Evolutionary conservation across 2,888 invertebrate species (phyloP), one percentile per base, ranked within the genome.

Genomic region (Nasonia oneida): DNA sequence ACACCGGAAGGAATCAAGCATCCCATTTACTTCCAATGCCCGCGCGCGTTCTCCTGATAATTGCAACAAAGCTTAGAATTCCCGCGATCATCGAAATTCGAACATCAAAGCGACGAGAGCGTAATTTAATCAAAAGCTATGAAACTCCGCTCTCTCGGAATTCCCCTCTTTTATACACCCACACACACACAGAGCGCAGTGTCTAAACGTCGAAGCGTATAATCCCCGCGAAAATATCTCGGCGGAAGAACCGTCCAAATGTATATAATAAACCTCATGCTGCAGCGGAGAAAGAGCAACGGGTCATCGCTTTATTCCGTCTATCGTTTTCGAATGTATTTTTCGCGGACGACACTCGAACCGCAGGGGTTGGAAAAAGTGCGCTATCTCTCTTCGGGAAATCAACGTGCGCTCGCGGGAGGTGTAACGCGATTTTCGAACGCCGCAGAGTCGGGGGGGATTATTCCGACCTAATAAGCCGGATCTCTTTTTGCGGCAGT

Each of bases 1-100:
- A 39, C 6, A 39, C 39, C 39, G 39, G 6, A 42, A 42, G 42
- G 42, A 42, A 42, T 42, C 42, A 42, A 47, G 47, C 12, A 4
- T 37, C 47, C 15, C 18, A 53, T 18, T 53, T 5, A 53, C 15
- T 18, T 18, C 3, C 15, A 10, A 50, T 50, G 12, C 50, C 15
- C 50, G 50, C 8, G 8, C 14, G 14, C 1, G 3, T 18, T 53
- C 15, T 53, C 18, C 53, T 12, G 47, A 53, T 53, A 4, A 53
- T 53, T 18, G 4, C 18, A 18, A 18, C 15, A 18, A 18, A 18
- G 53, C 53, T 53, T 18, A 53, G 53, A 53, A 53, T 53, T 18
- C 18, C 18, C 18, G 3, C 3, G 53, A 53, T 29, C n/a, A 73
- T 79, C 78, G 73, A 78, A 78, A 83, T 83, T 77, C 33, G 33